Evolutionary conservation across 2,888 invertebrate species (phyloP).

Genomic region (Proisotoma minuta): DNA sequence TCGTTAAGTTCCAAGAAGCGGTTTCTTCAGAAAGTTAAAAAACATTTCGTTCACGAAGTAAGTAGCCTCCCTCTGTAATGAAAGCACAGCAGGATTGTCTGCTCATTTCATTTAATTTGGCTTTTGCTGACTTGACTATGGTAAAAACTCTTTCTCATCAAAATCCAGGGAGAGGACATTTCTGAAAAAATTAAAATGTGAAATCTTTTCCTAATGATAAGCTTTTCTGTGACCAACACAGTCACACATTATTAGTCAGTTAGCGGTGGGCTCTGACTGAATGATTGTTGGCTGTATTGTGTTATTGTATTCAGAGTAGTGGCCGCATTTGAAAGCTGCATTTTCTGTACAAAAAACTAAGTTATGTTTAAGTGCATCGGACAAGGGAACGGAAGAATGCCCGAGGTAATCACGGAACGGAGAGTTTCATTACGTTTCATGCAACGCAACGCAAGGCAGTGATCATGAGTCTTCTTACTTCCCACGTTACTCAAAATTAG

Average conservation of each 20-base stretch:
- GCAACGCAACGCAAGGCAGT: background rate
- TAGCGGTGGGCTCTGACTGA: background rate
- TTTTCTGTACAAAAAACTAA: background rate
- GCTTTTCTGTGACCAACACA: background rate
- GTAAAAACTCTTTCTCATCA: background rate
- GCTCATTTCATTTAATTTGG: background rate
- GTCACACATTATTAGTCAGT: background rate
- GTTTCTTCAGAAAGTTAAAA: no score
- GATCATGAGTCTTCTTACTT: slow-evolving; percentile 4
- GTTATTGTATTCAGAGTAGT: background rate
- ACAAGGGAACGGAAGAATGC: slow-evolving; percentile 1
- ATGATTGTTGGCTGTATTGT: background rate
- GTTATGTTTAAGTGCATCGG: background rate
- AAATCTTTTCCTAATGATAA: background rate
- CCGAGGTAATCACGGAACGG: slow-evolving; percentile 10
- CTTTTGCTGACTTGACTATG: background rate
- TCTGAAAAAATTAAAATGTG: background rate
- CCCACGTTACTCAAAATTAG: slow-evolving; percentile 16
- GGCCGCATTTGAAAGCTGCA: background rate
- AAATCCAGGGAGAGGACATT: background rate
- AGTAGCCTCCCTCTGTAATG: no score
- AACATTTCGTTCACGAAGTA: no score
- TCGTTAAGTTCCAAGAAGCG: no score
- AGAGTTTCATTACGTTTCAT: slow-evolving; percentile 2
- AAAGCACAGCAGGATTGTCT: slow-evolving; percentile 7